Base-by-base conservation (phyloP, 2,888 invertebrate genomes). In the Leptopilina myrica region DNA sequence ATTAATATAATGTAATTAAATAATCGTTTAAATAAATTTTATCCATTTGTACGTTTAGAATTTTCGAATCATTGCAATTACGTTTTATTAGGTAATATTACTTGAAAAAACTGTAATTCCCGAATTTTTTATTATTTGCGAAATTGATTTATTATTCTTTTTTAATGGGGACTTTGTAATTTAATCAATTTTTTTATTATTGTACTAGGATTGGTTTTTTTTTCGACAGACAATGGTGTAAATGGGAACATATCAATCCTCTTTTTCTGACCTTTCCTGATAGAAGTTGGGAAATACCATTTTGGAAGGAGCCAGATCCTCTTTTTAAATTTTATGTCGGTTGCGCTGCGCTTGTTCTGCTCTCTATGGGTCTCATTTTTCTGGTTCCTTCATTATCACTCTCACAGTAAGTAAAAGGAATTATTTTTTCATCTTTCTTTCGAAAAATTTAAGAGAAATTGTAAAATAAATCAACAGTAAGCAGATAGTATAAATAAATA, bases 321-420 rank as follows among this genome's bases (percentile, higher is more conserved):
- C 93, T 98, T 83, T 96, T 97, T 88, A 97, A 97, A 90, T 97
- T 96, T 90, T 98, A 96, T 88, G 92, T 96, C 49, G 91, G 94
- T 0, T 93, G 94, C 84, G 93, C 94, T 53, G 92, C 94, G 53
- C 87, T 94, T 59, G 93, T 96, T 20, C 92, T 95, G 65, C 80
- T 94, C 14, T 93, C 94, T 78, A 92, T 93, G 88, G 90, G 88
- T 15, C 84, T 89, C 4, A 93, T 94, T 59, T 93, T 94, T 77
- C 86, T 94, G 11, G 93, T 96, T 67, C 95, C 96, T 87, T 92
- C 94, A 78, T 89, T 96, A 56, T 94, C 94, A 49, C 88, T 93
- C 82, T 92, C 92, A 7, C 90, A 91, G 94, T 94, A 91, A 91
- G 92, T 92, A 49, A 8, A 81, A 20, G 20, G 20, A 20, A 20